Evolutionary conservation across 2,888 invertebrate genomes (phyloP).

Genomic region (Agapostemon virescens): DNA sequence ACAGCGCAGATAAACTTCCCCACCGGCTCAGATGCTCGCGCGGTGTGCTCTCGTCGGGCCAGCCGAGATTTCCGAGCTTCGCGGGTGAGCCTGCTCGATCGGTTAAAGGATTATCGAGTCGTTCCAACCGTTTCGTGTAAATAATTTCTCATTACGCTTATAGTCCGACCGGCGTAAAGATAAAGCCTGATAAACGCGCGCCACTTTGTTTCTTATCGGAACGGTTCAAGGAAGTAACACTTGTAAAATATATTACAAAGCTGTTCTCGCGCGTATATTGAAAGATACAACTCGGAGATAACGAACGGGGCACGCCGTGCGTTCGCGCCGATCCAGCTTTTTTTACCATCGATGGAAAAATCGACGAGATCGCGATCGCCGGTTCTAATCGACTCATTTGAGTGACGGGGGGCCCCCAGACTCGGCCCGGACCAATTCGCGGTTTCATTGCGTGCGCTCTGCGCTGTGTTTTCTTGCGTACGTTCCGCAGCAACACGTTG

Average conservation of each 20-base stretch:
- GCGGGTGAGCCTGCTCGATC: background rate
- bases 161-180: constrained; percentile 52
- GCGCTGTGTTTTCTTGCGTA: too few species aligned
- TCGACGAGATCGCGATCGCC: constrained; percentile 13
- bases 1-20: constrained; percentile 28
- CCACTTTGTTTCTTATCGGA: constrained; percentile 59
- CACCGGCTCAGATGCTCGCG: background rate
- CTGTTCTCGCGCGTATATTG: constrained; percentile 44
- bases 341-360: constrained; percentile 10
- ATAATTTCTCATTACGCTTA: constrained; percentile 62
- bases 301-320: constrained; percentile 2
- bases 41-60: background rate
- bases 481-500: constrained; percentile 21
- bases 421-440: background rate
- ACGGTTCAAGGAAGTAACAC: constrained; percentile 59
- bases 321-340: background rate
- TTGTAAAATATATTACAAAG: constrained; percentile 58
- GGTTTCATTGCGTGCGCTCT: background rate
- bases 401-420: background rate
- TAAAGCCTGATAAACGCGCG: constrained; percentile 52
- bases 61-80: background rate
- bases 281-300: constrained; percentile 61
- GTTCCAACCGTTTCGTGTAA: constrained; percentile 26
- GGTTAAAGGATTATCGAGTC: constrained; percentile 13
- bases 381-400: constrained; percentile 1